Evolutionary conservation across 1,140 invertebrate species (phyloP).

Genomic region (Euura lappo): DNA sequence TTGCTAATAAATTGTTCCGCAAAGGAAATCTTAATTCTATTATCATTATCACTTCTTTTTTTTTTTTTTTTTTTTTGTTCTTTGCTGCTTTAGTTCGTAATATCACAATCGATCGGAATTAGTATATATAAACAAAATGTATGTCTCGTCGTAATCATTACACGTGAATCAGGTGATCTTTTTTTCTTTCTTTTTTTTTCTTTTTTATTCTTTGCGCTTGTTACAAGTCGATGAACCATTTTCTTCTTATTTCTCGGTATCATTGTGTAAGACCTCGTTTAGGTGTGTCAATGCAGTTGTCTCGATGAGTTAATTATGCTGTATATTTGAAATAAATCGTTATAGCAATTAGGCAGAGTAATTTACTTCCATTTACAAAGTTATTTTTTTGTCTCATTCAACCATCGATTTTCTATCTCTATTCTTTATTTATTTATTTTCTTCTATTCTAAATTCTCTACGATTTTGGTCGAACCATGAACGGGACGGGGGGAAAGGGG

Average conservation of each 20-base stretch:
- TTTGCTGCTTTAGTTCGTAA: too few relatives aligned
- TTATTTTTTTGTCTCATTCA: background rate
- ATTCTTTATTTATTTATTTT: too few relatives aligned
- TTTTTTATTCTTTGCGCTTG: background rate
- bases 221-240: background rate
- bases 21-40: constrained; percentile 26
- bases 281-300: background rate
- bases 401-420: background rate
- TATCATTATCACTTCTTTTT: background rate
- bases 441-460: too few relatives aligned
- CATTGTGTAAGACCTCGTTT: background rate
- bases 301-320: background rate
- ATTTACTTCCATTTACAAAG: background rate
- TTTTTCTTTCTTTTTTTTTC: background rate
- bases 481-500: too few relatives aligned
- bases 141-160: too few relatives aligned
- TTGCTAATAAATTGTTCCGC: constrained; percentile 51
- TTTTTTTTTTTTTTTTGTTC: background rate
- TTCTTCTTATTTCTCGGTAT: background rate
- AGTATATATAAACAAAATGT: too few relatives aligned
- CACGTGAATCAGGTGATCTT: too few relatives aligned
- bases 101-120: too few relatives aligned
- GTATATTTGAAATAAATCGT: background rate
- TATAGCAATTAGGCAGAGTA: constrained; percentile 5
- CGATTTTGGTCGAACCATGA: too few relatives aligned